Evolutionary conservation across 2,888 invertebrate genomes (phyloP).

Genomic region (Napeogenes inachia): DNA sequence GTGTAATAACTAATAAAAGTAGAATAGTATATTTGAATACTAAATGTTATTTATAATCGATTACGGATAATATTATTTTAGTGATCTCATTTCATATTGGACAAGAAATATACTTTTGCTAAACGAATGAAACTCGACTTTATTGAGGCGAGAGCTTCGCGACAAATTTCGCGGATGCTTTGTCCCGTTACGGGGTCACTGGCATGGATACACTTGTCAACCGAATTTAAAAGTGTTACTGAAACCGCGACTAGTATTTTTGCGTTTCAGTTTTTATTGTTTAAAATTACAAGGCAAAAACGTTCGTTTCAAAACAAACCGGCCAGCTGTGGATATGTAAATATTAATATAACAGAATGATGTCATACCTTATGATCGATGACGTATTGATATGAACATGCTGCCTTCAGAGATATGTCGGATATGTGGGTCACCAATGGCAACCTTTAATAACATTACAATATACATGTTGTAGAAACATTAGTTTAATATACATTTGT

Average conservation of each 20-base stretch:
- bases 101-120: slow-evolving; percentile 5
- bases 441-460: slow-evolving; percentile 18
- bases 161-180: slow-evolving; percentile 20
- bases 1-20: too few species aligned
- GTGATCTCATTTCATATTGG: not conserved
- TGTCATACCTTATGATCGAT: slow-evolving; percentile 40
- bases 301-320: not conserved
- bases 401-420: slow-evolving; percentile 10
- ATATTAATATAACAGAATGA: slow-evolving; percentile 18
- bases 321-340: not conserved
- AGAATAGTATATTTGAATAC: too few species aligned
- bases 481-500: too few species aligned
- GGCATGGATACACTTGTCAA: slow-evolving; percentile 21
- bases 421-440: slow-evolving; percentile 20
- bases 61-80: too few species aligned
- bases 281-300: not conserved
- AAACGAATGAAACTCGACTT: slow-evolving; percentile 10
- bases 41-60: too few species aligned
- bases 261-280: not conserved
- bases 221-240: slow-evolving; percentile 1
- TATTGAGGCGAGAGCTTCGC: slow-evolving; percentile 13
- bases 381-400: slow-evolving; percentile 17
- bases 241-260: not conserved
- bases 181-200: slow-evolving; percentile 23
- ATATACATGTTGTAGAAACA: not conserved